Evolutionary conservation across 2,888 invertebrate species (phyloP), one percentile per base, ranked within the genome.

Genomic region (Salticus scenicus): DNA sequence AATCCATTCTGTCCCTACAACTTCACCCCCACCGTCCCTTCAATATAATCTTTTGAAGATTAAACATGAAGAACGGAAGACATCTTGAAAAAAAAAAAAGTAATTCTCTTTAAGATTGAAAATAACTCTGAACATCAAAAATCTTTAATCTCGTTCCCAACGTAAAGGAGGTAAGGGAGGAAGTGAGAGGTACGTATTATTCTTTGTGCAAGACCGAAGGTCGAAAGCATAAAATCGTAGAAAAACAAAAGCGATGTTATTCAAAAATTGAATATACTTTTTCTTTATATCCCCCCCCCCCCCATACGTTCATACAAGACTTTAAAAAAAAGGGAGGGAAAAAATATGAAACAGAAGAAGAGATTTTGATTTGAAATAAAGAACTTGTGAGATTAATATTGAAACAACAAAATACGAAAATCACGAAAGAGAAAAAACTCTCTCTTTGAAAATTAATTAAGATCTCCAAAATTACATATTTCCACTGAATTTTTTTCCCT

Each of bases 31-130:
- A n/a, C n/a, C n/a, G 0, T 24, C 24, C 57, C 24, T 24, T 5
- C 57, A 24, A 57, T 24, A 24, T 57, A 57, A 57, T 57, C 57
- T 57, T 57, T 57, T 8, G 57, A 57, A 57, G 57, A 57, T 57
- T 57, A 24, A 57, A 57, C 12, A 24, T 24, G 57, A 7, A 24
- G 17, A 57, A 47, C 10, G 42, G 57, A 47, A 24, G 57, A 24
- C 57, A 57, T 24, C 24, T 20, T 20, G 37, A 37, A 37, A 10
- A 37, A 37, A 37, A 37, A 37, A n/a, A 57, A 57, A 57, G 57
- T 57, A 57, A 24, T 57, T 57, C 57, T 24, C 37, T 37, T 37
- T 37, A 10, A 57, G 57, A 57, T 57, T 57, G 24, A 24, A 24
- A 57, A 57, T 57, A 24, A 24, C 4, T 5, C 14, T 5, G 57